Percentiles rank a stretch among this genome's conserved stretches.
phyloP scores from a whole-genome alignment of 2,888 invertebrate genomes.

The Venusia cambrica region DNA sequence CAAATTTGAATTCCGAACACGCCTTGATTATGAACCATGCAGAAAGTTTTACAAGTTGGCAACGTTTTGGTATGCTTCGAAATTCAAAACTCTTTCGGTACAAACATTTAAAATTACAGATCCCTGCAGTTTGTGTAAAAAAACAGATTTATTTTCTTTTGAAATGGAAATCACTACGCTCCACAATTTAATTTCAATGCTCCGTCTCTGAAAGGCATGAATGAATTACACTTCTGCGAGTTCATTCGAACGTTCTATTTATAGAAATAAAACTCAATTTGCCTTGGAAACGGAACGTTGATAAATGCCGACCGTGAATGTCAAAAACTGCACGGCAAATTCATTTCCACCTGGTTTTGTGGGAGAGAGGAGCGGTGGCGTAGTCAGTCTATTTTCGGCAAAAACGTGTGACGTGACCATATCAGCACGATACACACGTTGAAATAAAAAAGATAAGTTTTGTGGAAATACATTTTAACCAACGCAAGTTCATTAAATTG shows the following conservation, averaged over 20 bases:
- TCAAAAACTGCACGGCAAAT: conserved; percentile 21
- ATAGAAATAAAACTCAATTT: conserved; percentile 18
- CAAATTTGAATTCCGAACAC: conserved; percentile 1
- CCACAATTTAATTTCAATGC: conserved; percentile 2
- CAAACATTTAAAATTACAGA: neutral
- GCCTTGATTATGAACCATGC: neutral
- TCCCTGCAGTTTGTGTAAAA: conserved; percentile 1
- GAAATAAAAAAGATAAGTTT: conserved; percentile 15
- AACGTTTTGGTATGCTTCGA: conserved; percentile 2
- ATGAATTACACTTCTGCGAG: conserved; percentile 11
- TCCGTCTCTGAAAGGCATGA: neutral
- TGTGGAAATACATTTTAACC: too few species aligned
- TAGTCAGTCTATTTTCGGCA: conserved; percentile 29
- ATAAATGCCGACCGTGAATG: conserved; percentile 22
- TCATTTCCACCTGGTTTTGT: conserved; percentile 27
- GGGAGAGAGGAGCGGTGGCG: conserved; percentile 23
- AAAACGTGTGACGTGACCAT: conserved; percentile 18
- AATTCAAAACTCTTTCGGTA: conserved; percentile 1
- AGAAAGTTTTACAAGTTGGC: neutral
- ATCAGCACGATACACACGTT: conserved; percentile 20
- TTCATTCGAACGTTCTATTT: conserved; percentile 18
- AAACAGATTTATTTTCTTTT: conserved; percentile 2
- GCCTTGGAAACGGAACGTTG: conserved; percentile 11
- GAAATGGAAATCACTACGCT: conserved; percentile 2
- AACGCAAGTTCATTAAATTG: too few species aligned